A percentile compares a stretch with the other conserved stretches of the same genome.
phyloP scores from a whole-genome alignment of 92 coral and sea anemone species.

The Galaxea fascicularis region DNA sequence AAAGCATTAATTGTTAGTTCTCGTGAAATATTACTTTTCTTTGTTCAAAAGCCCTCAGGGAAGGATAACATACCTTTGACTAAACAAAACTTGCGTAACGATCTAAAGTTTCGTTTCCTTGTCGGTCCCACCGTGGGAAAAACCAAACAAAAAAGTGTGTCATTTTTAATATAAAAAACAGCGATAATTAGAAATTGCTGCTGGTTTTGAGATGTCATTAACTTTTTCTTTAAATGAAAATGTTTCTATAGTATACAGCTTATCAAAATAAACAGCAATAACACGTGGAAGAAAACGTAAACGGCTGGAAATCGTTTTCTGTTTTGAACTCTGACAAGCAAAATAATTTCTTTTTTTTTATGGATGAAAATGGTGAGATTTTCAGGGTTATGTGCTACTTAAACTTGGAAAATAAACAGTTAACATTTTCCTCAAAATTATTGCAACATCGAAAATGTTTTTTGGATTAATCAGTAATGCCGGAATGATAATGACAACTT shows the following conservation, averaged over 20 bases:
- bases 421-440: no score
- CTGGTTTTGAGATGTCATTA: not conserved
- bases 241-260: not conserved
- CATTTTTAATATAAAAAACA: not conserved
- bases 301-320: not conserved
- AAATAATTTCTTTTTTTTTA: not conserved
- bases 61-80: not conserved
- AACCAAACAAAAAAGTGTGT: not conserved
- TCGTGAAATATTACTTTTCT: not conserved
- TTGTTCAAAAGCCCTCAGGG: constrained; percentile 9
- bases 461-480: no score
- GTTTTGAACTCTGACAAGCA: not conserved
- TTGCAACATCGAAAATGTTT: no score
- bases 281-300: not conserved
- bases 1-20: not conserved
- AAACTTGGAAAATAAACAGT: no score
- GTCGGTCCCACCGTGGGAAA: constrained; percentile 25
- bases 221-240: not conserved
- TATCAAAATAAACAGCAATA: constrained; percentile 7
- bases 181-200: not conserved
- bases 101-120: not conserved
- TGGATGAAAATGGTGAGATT: no score
- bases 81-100: not conserved
- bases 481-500: no score
- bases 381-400: no score